Percentiles rank a stretch among this genome's conserved stretches.
These are phyloP conservation scores for Dynastes grantii DNA, from an alignment of 2,888 invertebrate species.

Conservation along the genomic window DNA sequence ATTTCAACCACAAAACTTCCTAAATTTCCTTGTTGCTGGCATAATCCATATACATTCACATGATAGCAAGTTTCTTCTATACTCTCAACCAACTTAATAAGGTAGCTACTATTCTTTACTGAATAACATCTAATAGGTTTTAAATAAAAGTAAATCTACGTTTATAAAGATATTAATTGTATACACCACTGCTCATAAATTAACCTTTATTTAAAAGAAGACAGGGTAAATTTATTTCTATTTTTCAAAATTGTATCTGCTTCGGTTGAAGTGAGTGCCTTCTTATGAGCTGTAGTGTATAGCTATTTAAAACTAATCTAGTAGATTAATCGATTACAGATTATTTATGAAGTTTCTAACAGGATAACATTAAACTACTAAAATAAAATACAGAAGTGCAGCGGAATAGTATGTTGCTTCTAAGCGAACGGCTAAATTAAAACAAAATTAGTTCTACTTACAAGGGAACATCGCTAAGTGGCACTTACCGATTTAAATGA, in stretches of 20 bases:
- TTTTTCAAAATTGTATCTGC: too few relatives aligned
- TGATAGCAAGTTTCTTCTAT: neutral
- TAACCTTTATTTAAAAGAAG: too few relatives aligned
- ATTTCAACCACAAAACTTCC: neutral
- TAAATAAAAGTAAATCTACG: neutral
- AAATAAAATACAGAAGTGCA: constrained; percentile 10
- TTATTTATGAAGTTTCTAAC: neutral
- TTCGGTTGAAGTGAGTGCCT: too few relatives aligned
- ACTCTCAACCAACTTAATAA: neutral
- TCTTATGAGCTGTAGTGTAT: neutral
- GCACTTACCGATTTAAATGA: too few relatives aligned
- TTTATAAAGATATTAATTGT: neutral
- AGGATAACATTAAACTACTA: constrained; percentile 6
- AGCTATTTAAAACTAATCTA: constrained; percentile 2
- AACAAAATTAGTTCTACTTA: constrained; percentile 15
- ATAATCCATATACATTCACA: too few relatives aligned
- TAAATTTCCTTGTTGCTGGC: too few relatives aligned
- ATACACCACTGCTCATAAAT: constrained; percentile 2
- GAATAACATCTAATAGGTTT: neutral
- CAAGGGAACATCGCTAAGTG: neutral
- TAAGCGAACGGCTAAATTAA: constrained; percentile 1
- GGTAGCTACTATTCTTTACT: neutral
- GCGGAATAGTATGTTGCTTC: neutral
- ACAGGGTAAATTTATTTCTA: too few relatives aligned
- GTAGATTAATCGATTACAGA: neutral